Evolutionary conservation across 2,113 vertebrate species (phyloP).

Genomic region (zebrafish (Danio rerio)): DNA sequence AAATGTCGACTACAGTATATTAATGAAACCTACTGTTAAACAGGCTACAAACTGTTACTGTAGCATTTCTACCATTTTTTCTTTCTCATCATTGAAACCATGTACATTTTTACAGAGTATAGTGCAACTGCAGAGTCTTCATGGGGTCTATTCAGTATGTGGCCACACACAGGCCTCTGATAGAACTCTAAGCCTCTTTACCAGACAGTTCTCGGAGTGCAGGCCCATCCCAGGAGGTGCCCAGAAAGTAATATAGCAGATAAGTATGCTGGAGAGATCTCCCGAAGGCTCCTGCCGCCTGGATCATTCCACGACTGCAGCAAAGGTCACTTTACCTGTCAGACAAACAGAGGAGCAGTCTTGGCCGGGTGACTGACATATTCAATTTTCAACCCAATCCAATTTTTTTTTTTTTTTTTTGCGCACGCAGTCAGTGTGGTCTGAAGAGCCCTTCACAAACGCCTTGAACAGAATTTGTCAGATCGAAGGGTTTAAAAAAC

Average conservation of each 20-base stretch:
- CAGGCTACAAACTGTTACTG: too few species aligned
- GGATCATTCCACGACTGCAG: constrained; percentile 4
- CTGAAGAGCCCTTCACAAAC: constrained; percentile 42
- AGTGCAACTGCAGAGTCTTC: not conserved
- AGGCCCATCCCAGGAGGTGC: constrained; percentile 14
- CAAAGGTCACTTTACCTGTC: constrained; percentile 37
- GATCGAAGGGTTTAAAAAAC: constrained; percentile 28
- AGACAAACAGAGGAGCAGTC: constrained; percentile 30
- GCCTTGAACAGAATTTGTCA: constrained; percentile 41
- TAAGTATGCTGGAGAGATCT: constrained; percentile 18
- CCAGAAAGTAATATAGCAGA: constrained; percentile 29
- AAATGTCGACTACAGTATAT: too few species aligned
- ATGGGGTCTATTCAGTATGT: too few species aligned
- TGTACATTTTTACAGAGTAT: too few species aligned
- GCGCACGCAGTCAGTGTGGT: not conserved
- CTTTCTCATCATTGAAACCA: too few species aligned
- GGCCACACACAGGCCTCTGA: constrained; percentile 10
- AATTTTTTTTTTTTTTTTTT: constrained; percentile 36
- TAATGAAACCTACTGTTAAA: too few species aligned
- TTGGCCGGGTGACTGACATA: constrained; percentile 46
- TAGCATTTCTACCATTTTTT: too few species aligned
- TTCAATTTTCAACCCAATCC: constrained; percentile 47
- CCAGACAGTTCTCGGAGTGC: constrained; percentile 19
- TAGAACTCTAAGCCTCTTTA: constrained; percentile 24
- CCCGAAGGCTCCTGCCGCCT: constrained; percentile 12